phyloP scores from a whole-genome alignment of 2,113 vertebrate species.

The Bagarius yarrelli region DNA sequence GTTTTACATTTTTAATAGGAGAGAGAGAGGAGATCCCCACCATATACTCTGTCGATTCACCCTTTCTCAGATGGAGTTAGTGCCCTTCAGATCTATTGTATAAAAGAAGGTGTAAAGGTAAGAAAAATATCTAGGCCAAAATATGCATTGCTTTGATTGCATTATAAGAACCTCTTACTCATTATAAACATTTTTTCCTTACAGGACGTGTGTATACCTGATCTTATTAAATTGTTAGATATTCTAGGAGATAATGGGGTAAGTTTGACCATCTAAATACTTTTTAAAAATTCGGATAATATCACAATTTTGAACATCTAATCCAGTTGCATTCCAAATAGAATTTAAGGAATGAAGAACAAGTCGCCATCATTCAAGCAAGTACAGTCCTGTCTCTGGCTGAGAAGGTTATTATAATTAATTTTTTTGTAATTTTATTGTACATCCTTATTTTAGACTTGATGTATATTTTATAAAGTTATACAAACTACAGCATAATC shows the following conservation, averaged over 20 bases:
- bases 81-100: conserved; percentile 97
- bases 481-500: not conserved
- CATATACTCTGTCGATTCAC: conserved; percentile 94
- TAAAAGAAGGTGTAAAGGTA: conserved; percentile 99
- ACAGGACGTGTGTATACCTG: conserved; percentile 96
- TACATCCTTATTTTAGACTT: no score
- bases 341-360: conserved; percentile 98
- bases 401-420: conserved; percentile 83
- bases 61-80: conserved; percentile 97
- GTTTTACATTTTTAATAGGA: conserved; percentile 72
- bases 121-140: not conserved
- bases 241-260: conserved; percentile 98
- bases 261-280: conserved; percentile 54
- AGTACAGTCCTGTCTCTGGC: conserved; percentile 95
- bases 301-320: not conserved
- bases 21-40: conserved; percentile 91
- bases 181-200: not conserved
- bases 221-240: conserved; percentile 96
- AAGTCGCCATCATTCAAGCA: conserved; percentile 98
- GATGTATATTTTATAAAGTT: not conserved
- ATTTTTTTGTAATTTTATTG: no score
- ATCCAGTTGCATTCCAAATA: conserved; percentile 52
- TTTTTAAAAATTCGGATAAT: not conserved
- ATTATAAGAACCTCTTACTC: not conserved
- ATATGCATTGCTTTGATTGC: not conserved